phyloP scores from a whole-genome alignment of 2,888 invertebrate species.

The Coleophora flavipennella region DNA sequence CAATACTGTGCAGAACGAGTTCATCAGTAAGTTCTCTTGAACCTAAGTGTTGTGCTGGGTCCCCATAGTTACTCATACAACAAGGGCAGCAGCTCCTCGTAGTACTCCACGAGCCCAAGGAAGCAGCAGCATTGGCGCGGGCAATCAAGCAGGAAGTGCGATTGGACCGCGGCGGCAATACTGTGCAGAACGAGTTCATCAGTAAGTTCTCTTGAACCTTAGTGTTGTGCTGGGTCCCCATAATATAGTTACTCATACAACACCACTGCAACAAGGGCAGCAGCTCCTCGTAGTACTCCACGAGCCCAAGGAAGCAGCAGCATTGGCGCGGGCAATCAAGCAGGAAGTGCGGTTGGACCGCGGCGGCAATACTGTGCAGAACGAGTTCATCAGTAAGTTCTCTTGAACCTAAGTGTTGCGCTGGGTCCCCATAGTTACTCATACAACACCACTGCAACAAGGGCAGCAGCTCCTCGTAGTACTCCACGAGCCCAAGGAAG shows the following conservation, averaged over 20 bases:
- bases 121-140: slow-evolving; percentile 63
- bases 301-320: slow-evolving; percentile 64
- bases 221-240: too few species aligned
- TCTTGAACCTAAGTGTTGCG: too few species aligned
- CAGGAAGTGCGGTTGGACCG: slow-evolving; percentile 67
- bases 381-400: slow-evolving; percentile 61
- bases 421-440: too few species aligned
- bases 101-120: slow-evolving; percentile 65
- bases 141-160: slow-evolving; percentile 71
- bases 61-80: slow-evolving; percentile 32
- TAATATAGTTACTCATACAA: too few species aligned
- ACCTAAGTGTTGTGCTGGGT: too few species aligned
- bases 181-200: slow-evolving; percentile 50
- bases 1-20: slow-evolving; percentile 47
- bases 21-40: slow-evolving; percentile 61
- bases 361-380: slow-evolving; percentile 37
- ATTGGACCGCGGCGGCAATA: slow-evolving; percentile 46
- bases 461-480: slow-evolving; percentile 69
- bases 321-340: slow-evolving; percentile 70
- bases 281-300: slow-evolving; percentile 66
- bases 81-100: slow-evolving; percentile 67
- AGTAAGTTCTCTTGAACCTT: too few species aligned
- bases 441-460: too few species aligned
- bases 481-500: slow-evolving; percentile 65
- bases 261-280: too few species aligned